Base-by-base conservation (phyloP, 1,140 invertebrate genomes). In the Hyles euphorbiae region DNA sequence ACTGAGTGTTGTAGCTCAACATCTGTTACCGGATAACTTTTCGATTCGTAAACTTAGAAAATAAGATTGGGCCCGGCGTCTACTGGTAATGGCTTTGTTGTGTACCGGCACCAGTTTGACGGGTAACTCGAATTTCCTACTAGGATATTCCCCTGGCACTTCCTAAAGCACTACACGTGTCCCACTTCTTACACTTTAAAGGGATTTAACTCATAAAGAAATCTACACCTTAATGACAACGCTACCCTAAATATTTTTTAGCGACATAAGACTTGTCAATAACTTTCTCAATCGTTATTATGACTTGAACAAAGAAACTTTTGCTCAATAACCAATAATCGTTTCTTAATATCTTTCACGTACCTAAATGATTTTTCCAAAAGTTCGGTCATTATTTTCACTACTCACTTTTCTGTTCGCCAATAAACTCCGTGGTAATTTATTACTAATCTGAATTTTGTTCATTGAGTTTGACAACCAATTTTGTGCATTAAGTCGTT, bases 1-100 rank as follows among this genome's bases (percentile, higher is more conserved):
- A 22, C n/a, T 7, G n/a, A 48, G 46, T 48, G 5, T n/a, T 10
- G 46, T 5, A n/a, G 46, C 43, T 56, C 59, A 46, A 40, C 11
- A 44, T 49, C 52, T 59, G 48, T 46, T 36, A 12, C 10, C 50
- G 58, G 45, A 58, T 43, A 73, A 75, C 64, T 74, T 77, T 61
- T 56, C 65, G 65, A 61, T 66, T 71, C 64, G 65, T 68, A 68
- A 80, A 76, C 70, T 78, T 73, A 57, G 59, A 62, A 73, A 80
- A 78, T 80, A 76, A 76, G 71, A 74, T 78, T 72, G 62, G 68
- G 62, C 50, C 63, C 46, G 59, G 58, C 64, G 59, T 69, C 65
- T 70, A 51, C 60, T 63, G 55, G 59, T 76, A 78, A 76, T 81
- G 71, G 75, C 70, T 76, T 81, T 81, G 70, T 78, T 76, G 69